Conservation (phyloP, 1,140 invertebrate genomes). For the Solenopsis fugax region DNA sequence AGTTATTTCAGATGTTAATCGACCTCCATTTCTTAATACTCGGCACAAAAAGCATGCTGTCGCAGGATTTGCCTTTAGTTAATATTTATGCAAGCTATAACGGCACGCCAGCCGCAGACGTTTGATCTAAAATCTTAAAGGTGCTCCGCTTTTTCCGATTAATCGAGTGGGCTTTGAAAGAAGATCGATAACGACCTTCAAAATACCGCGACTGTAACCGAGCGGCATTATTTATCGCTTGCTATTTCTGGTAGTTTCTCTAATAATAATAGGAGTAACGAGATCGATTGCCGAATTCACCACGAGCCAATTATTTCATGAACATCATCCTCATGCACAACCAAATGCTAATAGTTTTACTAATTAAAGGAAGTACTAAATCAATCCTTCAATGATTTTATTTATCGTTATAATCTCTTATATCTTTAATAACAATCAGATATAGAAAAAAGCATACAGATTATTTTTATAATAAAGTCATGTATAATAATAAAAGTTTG, state of each 20-base stretch:
- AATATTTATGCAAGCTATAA: slow-evolving; percentile 16
- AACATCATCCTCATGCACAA: neutral
- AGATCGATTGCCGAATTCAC: slow-evolving; percentile 33
- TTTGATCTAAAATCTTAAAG: slow-evolving; percentile 6
- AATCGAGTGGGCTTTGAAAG: neutral
- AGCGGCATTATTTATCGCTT: slow-evolving; percentile 35
- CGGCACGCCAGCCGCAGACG: neutral
- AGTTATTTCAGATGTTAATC: slow-evolving; percentile 43
- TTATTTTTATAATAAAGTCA: neutral
- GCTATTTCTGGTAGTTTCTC: slow-evolving; percentile 22
- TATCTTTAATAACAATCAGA: neutral
- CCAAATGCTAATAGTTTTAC: neutral
- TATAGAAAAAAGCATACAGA: neutral
- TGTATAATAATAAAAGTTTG: neutral
- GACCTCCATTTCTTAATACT: slow-evolving; percentile 8
- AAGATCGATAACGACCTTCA: slow-evolving; percentile 44
- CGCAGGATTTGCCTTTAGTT: neutral
- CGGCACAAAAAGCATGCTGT: neutral
- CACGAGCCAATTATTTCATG: neutral
- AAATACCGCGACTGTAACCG: slow-evolving; percentile 10
- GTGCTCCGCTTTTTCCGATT: neutral
- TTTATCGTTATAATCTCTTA: neutral
- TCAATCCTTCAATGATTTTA: neutral
- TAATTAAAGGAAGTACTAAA: slow-evolving; percentile 6
- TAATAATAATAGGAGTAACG: slow-evolving; percentile 16